Percentiles rank a stretch among this genome's conserved stretches.
These are phyloP conservation scores for Trichopria drosophilae DNA, from an alignment of 2,888 invertebrate genomes.

Conservation along the genomic window DNA sequence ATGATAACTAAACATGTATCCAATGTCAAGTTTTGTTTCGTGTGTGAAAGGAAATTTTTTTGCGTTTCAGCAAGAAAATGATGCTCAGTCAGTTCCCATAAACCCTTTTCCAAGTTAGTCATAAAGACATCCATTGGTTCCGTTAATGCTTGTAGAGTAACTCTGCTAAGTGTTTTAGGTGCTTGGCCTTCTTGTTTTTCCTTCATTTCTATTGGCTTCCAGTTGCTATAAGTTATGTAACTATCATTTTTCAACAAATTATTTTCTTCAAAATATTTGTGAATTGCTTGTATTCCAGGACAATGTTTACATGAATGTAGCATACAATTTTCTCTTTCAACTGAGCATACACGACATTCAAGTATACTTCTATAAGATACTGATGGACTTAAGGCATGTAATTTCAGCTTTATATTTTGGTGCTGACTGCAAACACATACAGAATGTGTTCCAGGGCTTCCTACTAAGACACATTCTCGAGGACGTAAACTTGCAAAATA, in stretches of 20 bases:
- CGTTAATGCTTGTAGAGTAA: slow-evolving; percentile 1
- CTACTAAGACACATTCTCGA: slow-evolving; percentile 17
- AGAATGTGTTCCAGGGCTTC: slow-evolving; percentile 20
- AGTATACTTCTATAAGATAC: slow-evolving; percentile 1
- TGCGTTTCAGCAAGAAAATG: slow-evolving; percentile 19
- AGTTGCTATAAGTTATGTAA: neutral
- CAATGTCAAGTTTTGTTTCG: slow-evolving; percentile 9
- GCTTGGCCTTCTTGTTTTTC: neutral
- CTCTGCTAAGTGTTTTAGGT: slow-evolving; percentile 6
- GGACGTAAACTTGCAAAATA: slow-evolving; percentile 18
- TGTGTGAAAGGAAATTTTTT: slow-evolving; percentile 6
- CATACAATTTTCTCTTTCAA: slow-evolving; percentile 21
- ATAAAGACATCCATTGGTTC: slow-evolving; percentile 7
- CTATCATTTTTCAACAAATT: neutral
- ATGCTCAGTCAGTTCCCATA: slow-evolving; percentile 15
- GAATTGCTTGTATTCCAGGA: slow-evolving; percentile 8
- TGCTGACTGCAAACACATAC: slow-evolving; percentile 25
- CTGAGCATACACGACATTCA: slow-evolving; percentile 3
- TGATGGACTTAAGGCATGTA: neutral
- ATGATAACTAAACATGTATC: slow-evolving; percentile 22
- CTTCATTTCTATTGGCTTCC: neutral
- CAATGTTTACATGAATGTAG: slow-evolving; percentile 15
- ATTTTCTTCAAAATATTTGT: slow-evolving; percentile 6
- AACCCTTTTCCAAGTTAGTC: slow-evolving; percentile 3
- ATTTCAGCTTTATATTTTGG: slow-evolving; percentile 17